Base-by-base conservation (phyloP, 1,140 invertebrate species). In the Hylaeus anthracinus region DNA sequence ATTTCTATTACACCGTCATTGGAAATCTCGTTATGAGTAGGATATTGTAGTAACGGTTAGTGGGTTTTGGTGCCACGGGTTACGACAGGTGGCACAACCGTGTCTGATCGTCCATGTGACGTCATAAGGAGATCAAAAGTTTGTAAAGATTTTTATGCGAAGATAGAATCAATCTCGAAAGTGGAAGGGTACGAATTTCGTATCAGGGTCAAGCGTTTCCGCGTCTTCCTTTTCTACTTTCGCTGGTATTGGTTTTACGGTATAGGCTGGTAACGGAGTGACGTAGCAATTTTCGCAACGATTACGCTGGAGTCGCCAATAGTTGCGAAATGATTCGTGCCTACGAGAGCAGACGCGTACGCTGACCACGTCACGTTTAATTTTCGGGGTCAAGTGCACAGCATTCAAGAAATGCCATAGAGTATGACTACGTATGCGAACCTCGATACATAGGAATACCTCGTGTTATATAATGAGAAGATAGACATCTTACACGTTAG, bases 331-430 rank as follows among this genome's bases (percentile, higher is more conserved):
- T 10, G 15, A 77, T 71, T 63, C 75, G 37, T 26, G 53, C 51
- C 56, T 58, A 73, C 48, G 69, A 67, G 37, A 58, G 1, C 60
- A 51, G 15, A 37, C 14, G 58, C 39, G 37, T 43, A 58, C 55
- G 58, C 14, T 48, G 45, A 3, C 69, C 61, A 84, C 63, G 82
- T 84, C 73, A 84, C 60, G 63, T 65, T 72, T n/a, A n/a, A 67
- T 81, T 82, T 76, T 82, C 73, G 48, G 72, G 79, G 79, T 84
- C 72, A 84, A 77, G 73, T 84, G 67, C 63, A 83, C 8, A 37
- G 26, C 65, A 61, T 80, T 48, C 37, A 5, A 75, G 53, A 58
- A 69, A 82, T 72, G 48, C 15, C 51, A 55, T 3, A 10, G 45
- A 15, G 53, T 26, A 43, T 56, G 37, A 41, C 45, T 66, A 14